A percentile compares a stretch with the other conserved stretches of the same genome.
phyloP scores from a whole-genome alignment of 2,113 vertebrate genomes.

The Cranoglanis bouderius region DNA sequence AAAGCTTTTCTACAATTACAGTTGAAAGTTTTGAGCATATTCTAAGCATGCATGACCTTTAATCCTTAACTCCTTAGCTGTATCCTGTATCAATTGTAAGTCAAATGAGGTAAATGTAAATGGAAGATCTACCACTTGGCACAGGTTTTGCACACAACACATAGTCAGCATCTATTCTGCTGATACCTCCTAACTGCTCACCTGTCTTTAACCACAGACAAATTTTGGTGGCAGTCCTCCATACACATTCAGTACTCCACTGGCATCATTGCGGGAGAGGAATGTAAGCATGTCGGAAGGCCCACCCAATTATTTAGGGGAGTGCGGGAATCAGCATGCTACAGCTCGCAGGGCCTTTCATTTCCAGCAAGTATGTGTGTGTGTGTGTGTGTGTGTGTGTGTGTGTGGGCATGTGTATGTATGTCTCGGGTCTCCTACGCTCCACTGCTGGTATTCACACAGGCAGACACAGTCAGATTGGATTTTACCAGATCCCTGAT shows the following conservation, averaged over 20 bases:
- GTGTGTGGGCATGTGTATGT: constrained; percentile 17
- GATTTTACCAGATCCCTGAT: constrained; percentile 42
- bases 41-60: neutral
- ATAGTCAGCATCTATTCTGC: constrained; percentile 24
- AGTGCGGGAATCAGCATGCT: constrained; percentile 32
- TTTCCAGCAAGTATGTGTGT: constrained; percentile 26
- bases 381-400: constrained; percentile 29
- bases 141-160: neutral
- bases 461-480: constrained; percentile 38
- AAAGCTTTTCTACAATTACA: neutral
- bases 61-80: neutral
- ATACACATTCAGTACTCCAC: constrained; percentile 24
- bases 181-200: constrained; percentile 8
- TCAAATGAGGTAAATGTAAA: neutral
- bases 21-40: neutral
- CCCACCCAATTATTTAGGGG: constrained; percentile 32
- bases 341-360: constrained; percentile 43
- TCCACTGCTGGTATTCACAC: constrained; percentile 39
- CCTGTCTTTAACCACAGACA: constrained; percentile 23
- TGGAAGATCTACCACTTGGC: neutral
- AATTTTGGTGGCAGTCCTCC: constrained; percentile 35
- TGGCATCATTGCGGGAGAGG: constrained; percentile 31
- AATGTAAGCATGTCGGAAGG: constrained; percentile 44
- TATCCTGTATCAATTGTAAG: neutral
- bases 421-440: constrained; percentile 36